Base-by-base conservation (phyloP, 2,888 invertebrate species). In the Celastrina argiolus region DNA sequence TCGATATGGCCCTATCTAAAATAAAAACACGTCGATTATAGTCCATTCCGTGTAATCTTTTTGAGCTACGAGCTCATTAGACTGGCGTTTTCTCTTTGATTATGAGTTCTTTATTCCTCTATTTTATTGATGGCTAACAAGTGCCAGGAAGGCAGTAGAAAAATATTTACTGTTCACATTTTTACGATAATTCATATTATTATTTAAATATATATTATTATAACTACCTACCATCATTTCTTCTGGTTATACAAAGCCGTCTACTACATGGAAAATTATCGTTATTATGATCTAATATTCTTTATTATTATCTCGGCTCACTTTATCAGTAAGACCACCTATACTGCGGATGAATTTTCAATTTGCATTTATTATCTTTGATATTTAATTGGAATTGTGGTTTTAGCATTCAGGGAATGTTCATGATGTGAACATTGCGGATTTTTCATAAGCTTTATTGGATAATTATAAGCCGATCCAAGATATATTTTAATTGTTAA, bases 21-120 rank as follows among this genome's bases (percentile, higher is more conserved):
- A 85, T 80, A 86, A 85, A 84, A 86, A 88, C 89, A 88, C 86
- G 84, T 81, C 82, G 82, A 84, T 89, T 88, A 90, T 88, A 82
- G 85, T 76, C 82, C 78, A 84, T 89, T 88, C 79, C 71, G 80
- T 83, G 81, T 84, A 83, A 87, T 89, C 86, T 81, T 74, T 78
- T 75, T 88, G 85, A 89, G 83, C 76, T 86, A 89, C 76, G 85
- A 78, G 75, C 75, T 78, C 75, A 78, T 85, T 84, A 79, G 74
- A 77, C 76, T 74, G 78, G 77, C 78, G 69, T 73, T 76, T 78
- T 79, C 78, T 75, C 81, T 87, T 84, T 86, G 84, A 85, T 84
- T 83, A 81, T 77, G 74, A 75, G 76, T 78, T 77, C 81, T 83
- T 82, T 80, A 76, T 75, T 76, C 79, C 78, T 83, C 78, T 76